Base-by-base conservation (phyloP, 2,113 vertebrate species). In the Pyxicephalus adspersus region DNA sequence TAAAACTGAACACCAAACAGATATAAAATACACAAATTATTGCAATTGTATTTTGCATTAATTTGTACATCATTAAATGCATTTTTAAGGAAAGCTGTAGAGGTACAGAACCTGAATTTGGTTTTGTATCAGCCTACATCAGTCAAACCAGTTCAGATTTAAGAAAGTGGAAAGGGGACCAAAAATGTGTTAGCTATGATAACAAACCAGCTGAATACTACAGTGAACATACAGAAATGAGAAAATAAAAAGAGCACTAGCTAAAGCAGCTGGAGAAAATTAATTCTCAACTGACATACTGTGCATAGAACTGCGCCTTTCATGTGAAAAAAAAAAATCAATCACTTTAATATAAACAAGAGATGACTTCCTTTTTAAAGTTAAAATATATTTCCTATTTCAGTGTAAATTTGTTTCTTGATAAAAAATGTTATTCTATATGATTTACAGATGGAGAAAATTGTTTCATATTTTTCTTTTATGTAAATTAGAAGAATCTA, bases 281-380 rank as follows among this genome's bases (percentile, higher is more conserved):
- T 9, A 26, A 70, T 50, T 68, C 31, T 60, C n/a, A 38, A 68
- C 25, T 57, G 54, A 79, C n/a, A 28, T 68, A 68, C 28, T 55
- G 28, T 57, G 16, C 25, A 50, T 70, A 9, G 20, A 22, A 38
- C 67, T 31, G 20, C 22, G 57, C 29, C 54, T 73, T 57, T 79
- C 50, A 55, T 38, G 15, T 16, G 34, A 22, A 50, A 13, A 79
- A 79, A 65, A 6, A 45, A 58, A 34, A 13, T 60, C 31, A 58
- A 50, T 68, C 52, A 68, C 68, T 79, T 79, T 31, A n/a, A 23
- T 60, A 68, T 57, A 66, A 68, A 38, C 26, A 45, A 28, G 22
- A 68, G 58, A 68, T 54, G 23, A 55, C 19, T 51, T 51, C 50
- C 61, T 63, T 76, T 76, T 64, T 61, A 13, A 19, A 76, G 28